Evolutionary conservation across 2,888 invertebrate species (phyloP), one percentile per base, ranked within the genome.

Genomic region (Hydraecia micacea): DNA sequence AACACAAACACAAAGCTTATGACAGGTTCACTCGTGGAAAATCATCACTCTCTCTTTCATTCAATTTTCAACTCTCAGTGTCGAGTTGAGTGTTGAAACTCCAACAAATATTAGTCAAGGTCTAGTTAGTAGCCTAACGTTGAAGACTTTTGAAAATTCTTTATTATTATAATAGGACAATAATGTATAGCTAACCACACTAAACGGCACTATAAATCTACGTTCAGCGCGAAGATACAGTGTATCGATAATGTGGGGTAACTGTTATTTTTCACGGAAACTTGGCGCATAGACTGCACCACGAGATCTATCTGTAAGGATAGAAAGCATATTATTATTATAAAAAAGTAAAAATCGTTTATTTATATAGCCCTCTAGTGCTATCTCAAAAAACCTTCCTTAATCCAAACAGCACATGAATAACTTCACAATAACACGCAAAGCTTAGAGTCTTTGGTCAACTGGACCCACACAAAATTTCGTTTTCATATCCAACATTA

Each of bases 401-500:
- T 81, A 39, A 68, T 60, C 52, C 60, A 15, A 18, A 15, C 21
- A 73, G 3, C 15, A 42, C 42, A 67, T 73, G 55, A 52, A 67
- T 73, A 73, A 67, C 8, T 39, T 32, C 2, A 52, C n/a, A n/a
- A 62, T 55, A 74, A 63, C 46, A n/a, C n/a, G n/a, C n/a, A n/a
- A n/a, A n/a, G n/a, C n/a, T n/a, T n/a, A n/a, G n/a, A n/a, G n/a
- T n/a, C n/a, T n/a, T n/a, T n/a, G n/a, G n/a, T n/a, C n/a, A n/a
- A n/a, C n/a, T n/a, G n/a, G n/a, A n/a, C n/a, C n/a, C n/a, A n/a
- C n/a, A n/a, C n/a, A n/a, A n/a, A n/a, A n/a, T n/a, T n/a, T n/a
- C n/a, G n/a, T n/a, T 71, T 81, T 77, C 46, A 55, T 49, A 73
- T 39, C 8, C 36, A 18, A 67, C 46, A 65, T 76, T 73, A 63